A percentile compares a stretch with the other conserved stretches of the same genome.
Evolutionary conservation across 2,888 invertebrate genomes (phyloP).

Genomic region (Endotricha flammealis): DNA sequence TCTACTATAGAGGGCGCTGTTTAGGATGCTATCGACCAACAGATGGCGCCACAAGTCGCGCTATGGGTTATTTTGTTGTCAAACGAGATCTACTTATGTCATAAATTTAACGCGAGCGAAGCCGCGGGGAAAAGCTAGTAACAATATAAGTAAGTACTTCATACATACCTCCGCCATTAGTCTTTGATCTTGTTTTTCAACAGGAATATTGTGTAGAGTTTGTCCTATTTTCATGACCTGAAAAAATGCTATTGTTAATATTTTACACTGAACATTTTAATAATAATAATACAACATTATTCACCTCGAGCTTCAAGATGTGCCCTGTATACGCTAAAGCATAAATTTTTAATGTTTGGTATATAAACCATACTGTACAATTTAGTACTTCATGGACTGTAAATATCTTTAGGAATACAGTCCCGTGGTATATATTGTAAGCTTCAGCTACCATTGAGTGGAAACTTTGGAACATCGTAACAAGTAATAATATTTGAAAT

Average conservation of each 20-base stretch:
- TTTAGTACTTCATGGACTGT: constrained; percentile 44
- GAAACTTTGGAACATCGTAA: constrained; percentile 51
- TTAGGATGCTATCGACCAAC: no score
- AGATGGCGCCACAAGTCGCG: no score
- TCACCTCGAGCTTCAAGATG: constrained; percentile 45
- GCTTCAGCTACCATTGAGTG: constrained; percentile 56
- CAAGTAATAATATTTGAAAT: constrained; percentile 50
- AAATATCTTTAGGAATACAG: constrained; percentile 30
- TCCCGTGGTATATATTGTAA: constrained; percentile 55
- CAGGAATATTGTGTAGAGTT: constrained; percentile 45
- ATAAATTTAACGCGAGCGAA: no score
- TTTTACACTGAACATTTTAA: background rate
- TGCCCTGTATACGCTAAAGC: constrained; percentile 44
- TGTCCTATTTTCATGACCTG: constrained; percentile 48
- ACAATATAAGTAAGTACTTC: background rate
- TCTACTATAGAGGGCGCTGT: no score
- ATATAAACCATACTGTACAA: constrained; percentile 52
- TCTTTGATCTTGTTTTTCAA: constrained; percentile 42
- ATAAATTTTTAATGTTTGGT: constrained; percentile 55
- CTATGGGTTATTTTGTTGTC: no score
- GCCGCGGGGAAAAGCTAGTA: no score
- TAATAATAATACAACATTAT: constrained; percentile 4
- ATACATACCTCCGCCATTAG: constrained; percentile 47
- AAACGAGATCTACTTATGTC: no score
- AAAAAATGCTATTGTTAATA: constrained; percentile 17